phyloP scores from a whole-genome alignment of 2,888 invertebrate genomes.

The Caradrina clavipalpis region DNA sequence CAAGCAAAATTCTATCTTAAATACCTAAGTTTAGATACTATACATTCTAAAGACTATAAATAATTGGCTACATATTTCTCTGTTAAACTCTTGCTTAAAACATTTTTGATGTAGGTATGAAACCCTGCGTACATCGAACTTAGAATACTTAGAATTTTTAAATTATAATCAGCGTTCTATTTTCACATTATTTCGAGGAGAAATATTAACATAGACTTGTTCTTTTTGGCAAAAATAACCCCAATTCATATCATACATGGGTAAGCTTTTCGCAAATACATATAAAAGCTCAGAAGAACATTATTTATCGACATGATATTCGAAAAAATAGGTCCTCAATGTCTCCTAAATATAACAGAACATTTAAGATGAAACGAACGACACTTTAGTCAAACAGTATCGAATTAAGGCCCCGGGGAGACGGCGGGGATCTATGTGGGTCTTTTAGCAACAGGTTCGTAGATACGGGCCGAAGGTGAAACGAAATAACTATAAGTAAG shows the following conservation, averaged over 20 bases:
- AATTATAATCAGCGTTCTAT: no score
- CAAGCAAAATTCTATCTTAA: not conserved
- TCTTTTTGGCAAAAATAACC: not conserved
- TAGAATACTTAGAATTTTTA: no score
- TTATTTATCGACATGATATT: constrained; percentile 39
- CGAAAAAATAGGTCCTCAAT: constrained; percentile 37
- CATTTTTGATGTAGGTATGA: not conserved
- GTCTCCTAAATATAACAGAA: constrained; percentile 55
- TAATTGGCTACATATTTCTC: not conserved
- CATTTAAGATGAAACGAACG: constrained; percentile 62
- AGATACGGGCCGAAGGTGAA: constrained; percentile 71
- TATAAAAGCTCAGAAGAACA: constrained; percentile 11
- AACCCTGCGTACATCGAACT: no score
- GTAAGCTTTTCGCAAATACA: constrained; percentile 4
- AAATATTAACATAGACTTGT: no score
- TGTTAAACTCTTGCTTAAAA: not conserved
- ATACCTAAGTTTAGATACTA: not conserved
- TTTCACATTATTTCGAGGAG: no score
- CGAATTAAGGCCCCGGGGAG: constrained; percentile 75
- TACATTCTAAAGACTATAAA: not conserved
- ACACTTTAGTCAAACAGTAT: constrained; percentile 76
- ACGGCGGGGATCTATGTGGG: constrained; percentile 58
- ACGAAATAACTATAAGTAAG: constrained; percentile 50
- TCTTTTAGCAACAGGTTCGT: constrained; percentile 84
- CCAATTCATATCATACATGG: constrained; percentile 9